Percentiles rank a stretch among this genome's conserved stretches.
Conservation (phyloP, 2,797 vertebrate species). For the Sarcophilus harrisii region DNA sequence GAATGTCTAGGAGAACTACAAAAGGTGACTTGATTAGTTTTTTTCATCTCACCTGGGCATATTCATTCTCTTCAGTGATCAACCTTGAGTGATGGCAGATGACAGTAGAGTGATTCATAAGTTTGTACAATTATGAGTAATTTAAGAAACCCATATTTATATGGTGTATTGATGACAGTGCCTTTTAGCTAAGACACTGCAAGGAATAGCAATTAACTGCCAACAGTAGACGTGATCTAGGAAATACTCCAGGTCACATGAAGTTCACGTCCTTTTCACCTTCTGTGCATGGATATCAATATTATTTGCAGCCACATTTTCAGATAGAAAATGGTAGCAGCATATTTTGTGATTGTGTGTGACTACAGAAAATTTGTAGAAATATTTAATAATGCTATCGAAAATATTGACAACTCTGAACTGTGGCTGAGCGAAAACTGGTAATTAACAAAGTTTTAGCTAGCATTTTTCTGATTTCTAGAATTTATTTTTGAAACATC, state of each 20-base stretch:
- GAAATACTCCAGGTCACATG: not conserved
- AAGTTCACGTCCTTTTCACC: constrained; percentile 5
- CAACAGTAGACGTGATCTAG: constrained; percentile 10
- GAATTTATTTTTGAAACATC: not conserved
- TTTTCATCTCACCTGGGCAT: constrained; percentile 14
- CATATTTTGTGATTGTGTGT: not conserved
- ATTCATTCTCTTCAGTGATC: not conserved
- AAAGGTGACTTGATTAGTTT: constrained; percentile 9
- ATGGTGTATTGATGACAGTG: not conserved
- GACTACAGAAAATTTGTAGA: not conserved
- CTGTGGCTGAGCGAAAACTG: not conserved
- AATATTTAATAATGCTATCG: constrained; percentile 23
- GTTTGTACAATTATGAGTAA: constrained; percentile 19
- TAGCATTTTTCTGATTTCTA: not conserved
- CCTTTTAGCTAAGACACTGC: not conserved
- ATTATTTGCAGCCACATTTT: not conserved
- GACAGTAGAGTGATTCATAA: not conserved
- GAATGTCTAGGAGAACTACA: not conserved
- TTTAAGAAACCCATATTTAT: not conserved
- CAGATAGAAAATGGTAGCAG: not conserved
- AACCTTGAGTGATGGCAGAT: not conserved
- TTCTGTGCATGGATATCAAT: not conserved
- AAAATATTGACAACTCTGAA: not conserved
- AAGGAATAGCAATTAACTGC: not conserved
- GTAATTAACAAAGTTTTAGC: not conserved